Evolutionary conservation across 2,888 invertebrate genomes (phyloP).

Genomic region (Cephus pulcher): DNA sequence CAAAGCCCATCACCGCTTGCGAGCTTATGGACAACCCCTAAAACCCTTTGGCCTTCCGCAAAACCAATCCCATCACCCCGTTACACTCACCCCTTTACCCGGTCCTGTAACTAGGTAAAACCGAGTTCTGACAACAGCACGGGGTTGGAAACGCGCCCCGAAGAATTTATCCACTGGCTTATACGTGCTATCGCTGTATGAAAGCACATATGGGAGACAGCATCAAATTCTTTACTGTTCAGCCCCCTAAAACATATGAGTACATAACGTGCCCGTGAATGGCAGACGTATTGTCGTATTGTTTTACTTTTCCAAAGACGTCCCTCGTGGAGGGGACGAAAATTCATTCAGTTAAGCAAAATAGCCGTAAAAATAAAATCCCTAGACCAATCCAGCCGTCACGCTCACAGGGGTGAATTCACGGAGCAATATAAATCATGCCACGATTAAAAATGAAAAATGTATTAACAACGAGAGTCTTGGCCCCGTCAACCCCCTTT

Average conservation of each 20-base stretch:
- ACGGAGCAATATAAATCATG: constrained; percentile 39
- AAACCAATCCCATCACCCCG: neutral
- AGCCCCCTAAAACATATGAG: neutral
- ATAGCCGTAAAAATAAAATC: neutral
- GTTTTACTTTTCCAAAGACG: neutral
- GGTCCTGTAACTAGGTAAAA: neutral
- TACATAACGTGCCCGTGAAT: neutral
- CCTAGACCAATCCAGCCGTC: neutral
- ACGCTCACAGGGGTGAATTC: neutral
- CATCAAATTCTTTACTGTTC: neutral
- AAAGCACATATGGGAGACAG: neutral
- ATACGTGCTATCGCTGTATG: neutral
- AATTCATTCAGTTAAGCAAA: neutral
- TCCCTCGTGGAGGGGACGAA: neutral
- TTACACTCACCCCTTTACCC: neutral
- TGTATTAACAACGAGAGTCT: constrained; percentile 33
- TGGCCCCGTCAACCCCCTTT: constrained; percentile 25
- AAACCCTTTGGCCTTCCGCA: constrained; percentile 4
- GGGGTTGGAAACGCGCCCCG: neutral
- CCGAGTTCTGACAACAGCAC: neutral
- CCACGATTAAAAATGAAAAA: constrained; percentile 51
- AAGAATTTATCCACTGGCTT: neutral
- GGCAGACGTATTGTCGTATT: neutral
- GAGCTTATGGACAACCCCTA: constrained; percentile 10
- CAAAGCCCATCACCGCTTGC: constrained; percentile 9